phyloP scores from a whole-genome alignment of 2,888 invertebrate species.

The Muscina levida region DNA sequence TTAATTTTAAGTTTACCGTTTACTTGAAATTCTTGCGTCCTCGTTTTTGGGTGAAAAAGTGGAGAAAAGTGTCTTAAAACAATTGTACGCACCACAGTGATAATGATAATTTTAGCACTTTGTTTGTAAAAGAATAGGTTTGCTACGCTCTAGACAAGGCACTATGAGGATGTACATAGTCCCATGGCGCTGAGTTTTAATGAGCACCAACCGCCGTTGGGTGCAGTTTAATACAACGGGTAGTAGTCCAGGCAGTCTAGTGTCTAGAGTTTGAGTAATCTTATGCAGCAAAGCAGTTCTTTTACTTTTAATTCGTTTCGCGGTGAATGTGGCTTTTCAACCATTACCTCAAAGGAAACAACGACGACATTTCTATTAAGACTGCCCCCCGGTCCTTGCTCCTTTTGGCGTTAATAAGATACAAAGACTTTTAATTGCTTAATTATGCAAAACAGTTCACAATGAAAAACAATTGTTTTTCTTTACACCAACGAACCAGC shows the following conservation, averaged over 20 bases:
- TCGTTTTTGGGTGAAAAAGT: slow-evolving; percentile 14
- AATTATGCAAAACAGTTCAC: slow-evolving; percentile 75
- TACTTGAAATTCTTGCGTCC: neutral
- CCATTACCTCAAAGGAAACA: slow-evolving; percentile 68
- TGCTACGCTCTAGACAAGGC: no score
- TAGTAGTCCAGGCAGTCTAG: slow-evolving; percentile 37
- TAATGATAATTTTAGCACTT: slow-evolving; percentile 78
- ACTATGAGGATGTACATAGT: no score
- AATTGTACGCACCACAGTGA: slow-evolving; percentile 70
- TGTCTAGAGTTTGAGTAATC: slow-evolving; percentile 43
- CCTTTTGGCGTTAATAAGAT: slow-evolving; percentile 27
- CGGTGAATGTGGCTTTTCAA: slow-evolving; percentile 74
- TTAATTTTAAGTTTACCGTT: slow-evolving; percentile 47
- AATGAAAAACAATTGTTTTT: slow-evolving; percentile 57
- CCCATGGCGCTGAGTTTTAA: slow-evolving; percentile 16
- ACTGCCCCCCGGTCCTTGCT: slow-evolving; percentile 20
- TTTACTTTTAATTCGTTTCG: slow-evolving; percentile 70
- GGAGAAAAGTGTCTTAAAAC: slow-evolving; percentile 57
- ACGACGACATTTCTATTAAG: slow-evolving; percentile 60
- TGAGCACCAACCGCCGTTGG: slow-evolving; percentile 66
- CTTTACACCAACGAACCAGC: neutral
- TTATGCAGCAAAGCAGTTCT: slow-evolving; percentile 1
- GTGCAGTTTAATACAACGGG: slow-evolving; percentile 71
- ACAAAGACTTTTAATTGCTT: slow-evolving; percentile 74
- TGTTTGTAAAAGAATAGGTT: slow-evolving; percentile 33